Conservation (phyloP, 2,888 invertebrate species). For the Lasioglossum malachurum region DNA sequence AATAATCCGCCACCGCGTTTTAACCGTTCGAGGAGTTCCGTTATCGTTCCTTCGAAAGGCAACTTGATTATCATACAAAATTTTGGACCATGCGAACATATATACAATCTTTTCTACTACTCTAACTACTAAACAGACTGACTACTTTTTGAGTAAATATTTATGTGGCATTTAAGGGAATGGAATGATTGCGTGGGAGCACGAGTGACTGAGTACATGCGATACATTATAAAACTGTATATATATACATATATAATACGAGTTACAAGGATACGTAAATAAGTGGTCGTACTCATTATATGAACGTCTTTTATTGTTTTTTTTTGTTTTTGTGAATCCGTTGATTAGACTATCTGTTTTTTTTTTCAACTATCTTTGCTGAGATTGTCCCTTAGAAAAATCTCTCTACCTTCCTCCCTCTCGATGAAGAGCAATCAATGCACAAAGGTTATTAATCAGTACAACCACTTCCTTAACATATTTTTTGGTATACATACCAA, state of each 20-base stretch:
- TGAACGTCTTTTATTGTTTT: conserved; percentile 7
- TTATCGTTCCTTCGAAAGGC: conserved; percentile 15
- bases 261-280: conserved; percentile 48
- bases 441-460: conserved; percentile 49
- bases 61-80: conserved; percentile 41
- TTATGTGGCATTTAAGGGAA: conserved; percentile 62
- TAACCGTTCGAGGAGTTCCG: neutral
- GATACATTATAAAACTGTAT: conserved; percentile 57
- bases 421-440: conserved; percentile 10
- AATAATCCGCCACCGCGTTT: neutral
- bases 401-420: neutral
- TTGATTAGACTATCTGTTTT: neutral
- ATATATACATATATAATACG: conserved; percentile 44
- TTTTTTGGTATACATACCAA: conserved; percentile 43
- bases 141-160: conserved; percentile 81
- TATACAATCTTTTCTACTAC: conserved; percentile 72
- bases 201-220: conserved; percentile 57
- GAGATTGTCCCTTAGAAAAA: neutral
- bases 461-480: conserved; percentile 67
- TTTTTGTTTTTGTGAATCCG: neutral
- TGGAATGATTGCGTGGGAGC: conserved; percentile 58
- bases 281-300: conserved; percentile 68
- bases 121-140: conserved; percentile 80
- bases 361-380: neutral
- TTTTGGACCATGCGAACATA: conserved; percentile 67